Evolutionary conservation across 2,113 vertebrate genomes (phyloP), one percentile per base, ranked within the genome.

Genomic region (Thamnophis sirtalis): DNA sequence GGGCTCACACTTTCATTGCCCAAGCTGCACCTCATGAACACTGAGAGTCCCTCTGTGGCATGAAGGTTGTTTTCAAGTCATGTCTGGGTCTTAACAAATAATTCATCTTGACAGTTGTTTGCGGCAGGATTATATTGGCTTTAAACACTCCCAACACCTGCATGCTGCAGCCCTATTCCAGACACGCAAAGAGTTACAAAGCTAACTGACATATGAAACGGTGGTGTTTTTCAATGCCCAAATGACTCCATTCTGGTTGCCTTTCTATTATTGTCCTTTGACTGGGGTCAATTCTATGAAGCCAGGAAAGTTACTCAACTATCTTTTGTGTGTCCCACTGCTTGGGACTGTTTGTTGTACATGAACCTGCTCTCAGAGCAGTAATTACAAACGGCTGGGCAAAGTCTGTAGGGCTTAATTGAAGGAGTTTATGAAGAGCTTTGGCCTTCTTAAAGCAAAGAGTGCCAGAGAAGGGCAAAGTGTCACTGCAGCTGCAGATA

Each of bases 401-500:
- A 55, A 91, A 95, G 94, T 94, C 95, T 11, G n/a, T 0, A 91
- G 92, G 28, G 28, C 73, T 96, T 96, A 96, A 96, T 95, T 97
- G 95, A 95, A 94, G 7, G 85, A 89, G 94, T 43, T 92, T 50
- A 24, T 33, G 48, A 95, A 94, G 89, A 91, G 94, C 93, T 95
- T 84, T 0, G 3, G 95, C 95, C 95, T 96, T 91, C 94, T 88
- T 91, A 85, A 93, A 96, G 93, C 95, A 94, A 96, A 96, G 48
- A 93, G 96, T 94, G 94, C 93, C 95, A 84, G 5, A 55, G 96
- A 96, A 96, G 95, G 94, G 88, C 94, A 95, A 94, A 94, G 96
- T 19, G 93, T 89, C 55, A 53, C 93, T 95, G 96, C 95, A 95
- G 95, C 95, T 92, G 94, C 95, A 89, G 94, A 96, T 95, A 96